Evolutionary conservation across 2,113 vertebrate species (phyloP).

Genomic region (Accipiter cooperii): DNA sequence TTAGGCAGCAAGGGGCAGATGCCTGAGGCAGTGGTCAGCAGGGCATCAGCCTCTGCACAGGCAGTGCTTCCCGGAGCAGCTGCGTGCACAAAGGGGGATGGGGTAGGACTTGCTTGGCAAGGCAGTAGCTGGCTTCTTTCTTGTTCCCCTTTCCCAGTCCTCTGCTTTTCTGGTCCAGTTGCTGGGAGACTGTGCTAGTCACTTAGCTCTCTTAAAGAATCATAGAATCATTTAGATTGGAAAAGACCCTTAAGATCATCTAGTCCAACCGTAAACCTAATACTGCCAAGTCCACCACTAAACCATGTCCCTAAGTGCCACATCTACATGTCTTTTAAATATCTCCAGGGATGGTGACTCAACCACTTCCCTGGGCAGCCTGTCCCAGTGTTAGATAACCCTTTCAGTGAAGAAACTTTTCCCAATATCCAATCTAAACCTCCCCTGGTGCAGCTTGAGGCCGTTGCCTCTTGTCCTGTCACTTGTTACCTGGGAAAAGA

Average conservation of each 20-base stretch:
- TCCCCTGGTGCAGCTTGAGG: not conserved
- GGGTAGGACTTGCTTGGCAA: not conserved
- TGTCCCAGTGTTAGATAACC: not conserved
- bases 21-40: not conserved
- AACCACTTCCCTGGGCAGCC: not conserved
- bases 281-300: not conserved
- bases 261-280: accelerated
- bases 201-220: not conserved
- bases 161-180: not conserved
- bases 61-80: accelerated
- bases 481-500: not conserved
- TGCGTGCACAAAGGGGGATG: accelerated
- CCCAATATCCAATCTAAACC: not conserved
- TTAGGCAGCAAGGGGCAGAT: not conserved
- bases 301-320: not conserved
- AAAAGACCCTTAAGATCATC: not conserved
- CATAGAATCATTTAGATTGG: not conserved
- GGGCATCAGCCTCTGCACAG: not conserved
- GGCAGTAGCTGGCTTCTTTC: not conserved
- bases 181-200: not conserved
- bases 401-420: not conserved
- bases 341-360: not conserved
- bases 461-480: not conserved
- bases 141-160: not conserved
- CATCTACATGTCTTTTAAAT: not conserved